Evolutionary conservation across 2,113 vertebrate genomes (phyloP).

Genomic region (Ramphastos sulfuratus): DNA sequence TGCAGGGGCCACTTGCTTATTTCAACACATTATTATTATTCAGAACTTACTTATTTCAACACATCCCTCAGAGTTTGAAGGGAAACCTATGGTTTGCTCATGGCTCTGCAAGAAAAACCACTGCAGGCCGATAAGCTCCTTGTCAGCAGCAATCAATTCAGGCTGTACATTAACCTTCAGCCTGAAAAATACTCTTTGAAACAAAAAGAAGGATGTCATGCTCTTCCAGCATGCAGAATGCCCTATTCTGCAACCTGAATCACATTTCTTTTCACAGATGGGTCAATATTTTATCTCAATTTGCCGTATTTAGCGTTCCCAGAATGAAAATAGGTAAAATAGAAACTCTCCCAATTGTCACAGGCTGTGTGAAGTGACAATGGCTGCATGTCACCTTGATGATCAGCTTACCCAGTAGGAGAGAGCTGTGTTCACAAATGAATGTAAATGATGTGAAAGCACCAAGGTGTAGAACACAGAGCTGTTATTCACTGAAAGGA

Average conservation of each 20-base stretch:
- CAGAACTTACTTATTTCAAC: background rate
- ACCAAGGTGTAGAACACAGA: slow-evolving; percentile 3
- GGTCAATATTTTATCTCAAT: slow-evolving; percentile 60
- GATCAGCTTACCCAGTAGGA: slow-evolving; percentile 50
- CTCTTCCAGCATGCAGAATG: background rate
- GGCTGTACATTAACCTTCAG: background rate
- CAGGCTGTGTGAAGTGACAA: background rate
- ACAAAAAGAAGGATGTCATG: background rate
- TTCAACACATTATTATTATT: too few species aligned
- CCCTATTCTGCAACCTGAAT: slow-evolving; percentile 28
- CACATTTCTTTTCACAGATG: slow-evolving; percentile 6
- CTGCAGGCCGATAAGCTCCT: background rate
- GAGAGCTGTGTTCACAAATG: slow-evolving; percentile 35
- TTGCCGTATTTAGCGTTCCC: slow-evolving; percentile 33
- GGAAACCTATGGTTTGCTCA: background rate
- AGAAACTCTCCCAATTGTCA: slow-evolving; percentile 54
- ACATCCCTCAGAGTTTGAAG: background rate
- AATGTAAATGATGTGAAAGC: slow-evolving; percentile 56
- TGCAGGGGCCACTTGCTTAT: too few species aligned
- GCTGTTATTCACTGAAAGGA: slow-evolving; percentile 25
- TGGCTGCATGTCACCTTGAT: slow-evolving; percentile 51
- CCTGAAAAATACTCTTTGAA: background rate
- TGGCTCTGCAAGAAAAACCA: background rate
- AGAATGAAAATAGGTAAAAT: slow-evolving; percentile 11
- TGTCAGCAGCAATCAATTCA: background rate